These are phyloP conservation scores for Pelodiscus sinensis DNA, from an alignment of 2,113 vertebrate species.

Conservation along the genomic window DNA sequence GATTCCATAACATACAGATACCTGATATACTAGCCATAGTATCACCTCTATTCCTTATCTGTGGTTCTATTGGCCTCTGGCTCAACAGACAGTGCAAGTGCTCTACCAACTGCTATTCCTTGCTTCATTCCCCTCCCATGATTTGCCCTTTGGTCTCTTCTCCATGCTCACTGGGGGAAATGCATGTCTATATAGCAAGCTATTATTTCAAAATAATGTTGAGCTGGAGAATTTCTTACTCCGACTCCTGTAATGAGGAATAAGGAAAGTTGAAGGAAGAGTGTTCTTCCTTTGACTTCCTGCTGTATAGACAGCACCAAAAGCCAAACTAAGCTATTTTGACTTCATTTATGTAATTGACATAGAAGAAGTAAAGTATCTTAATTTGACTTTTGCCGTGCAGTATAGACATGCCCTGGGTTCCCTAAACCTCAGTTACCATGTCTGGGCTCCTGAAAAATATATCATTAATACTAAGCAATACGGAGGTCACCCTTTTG, in stretches of 20 bases:
- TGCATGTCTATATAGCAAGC: too few relatives aligned
- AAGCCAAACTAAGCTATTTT: too few relatives aligned
- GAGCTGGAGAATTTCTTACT: too few relatives aligned
- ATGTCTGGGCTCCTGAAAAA: background rate
- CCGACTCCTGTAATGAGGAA: too few relatives aligned
- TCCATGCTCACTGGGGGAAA: background rate
- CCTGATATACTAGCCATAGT: background rate
- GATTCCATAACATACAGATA: fast-evolving
- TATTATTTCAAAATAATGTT: too few relatives aligned
- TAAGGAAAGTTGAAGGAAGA: too few relatives aligned
- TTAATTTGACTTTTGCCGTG: too few relatives aligned
- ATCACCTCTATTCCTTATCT: background rate
- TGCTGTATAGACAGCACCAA: too few relatives aligned
- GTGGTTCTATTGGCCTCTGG: background rate
- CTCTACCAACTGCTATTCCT: background rate
- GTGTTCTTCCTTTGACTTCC: too few relatives aligned
- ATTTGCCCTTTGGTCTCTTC: background rate
- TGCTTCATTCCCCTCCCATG: background rate
- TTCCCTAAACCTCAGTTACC: background rate
- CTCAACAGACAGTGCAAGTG: background rate
- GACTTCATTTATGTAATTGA: too few relatives aligned
- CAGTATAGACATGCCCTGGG: too few relatives aligned
- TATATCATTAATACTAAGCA: background rate
- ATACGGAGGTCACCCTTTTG: background rate
- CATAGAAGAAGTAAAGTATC: too few relatives aligned